Evolutionary conservation across 2,888 invertebrate genomes (phyloP), one percentile per base, ranked within the genome.

Genomic region (Perizoma flavofasciatum): DNA sequence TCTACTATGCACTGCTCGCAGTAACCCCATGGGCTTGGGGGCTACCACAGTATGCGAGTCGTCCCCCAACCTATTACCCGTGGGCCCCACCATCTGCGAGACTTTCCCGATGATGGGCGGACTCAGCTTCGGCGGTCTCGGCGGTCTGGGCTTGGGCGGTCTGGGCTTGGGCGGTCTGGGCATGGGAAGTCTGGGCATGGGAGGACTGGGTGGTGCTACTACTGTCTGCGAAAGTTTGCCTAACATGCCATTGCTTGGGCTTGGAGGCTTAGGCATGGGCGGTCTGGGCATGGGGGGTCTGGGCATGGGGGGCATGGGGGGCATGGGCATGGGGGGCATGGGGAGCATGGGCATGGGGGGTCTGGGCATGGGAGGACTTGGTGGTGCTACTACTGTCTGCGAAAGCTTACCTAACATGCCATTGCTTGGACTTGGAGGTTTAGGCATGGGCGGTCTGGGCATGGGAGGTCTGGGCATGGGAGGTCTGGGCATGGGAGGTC

Each of bases 41-140:
- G 47, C 62, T 1, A 55, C 70, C 4, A 68, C 72, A 0, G 65
- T 73, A 0, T 72, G 70, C 37, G 73, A 74, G 10, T 46, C 69
- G 1, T 5, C 44, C 0, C 66, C 72, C 7, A 69, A 63, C 33
- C 1, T 59, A n/a, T 46, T 66, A 0, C 54, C 54, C 34, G 4
- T 45, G 75, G 39, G 8, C 7, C 0, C 39, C 0, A 77, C 82
- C 0, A 56, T 80, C n/a, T 82, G 80, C 47, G 82, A 82, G 50
- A 65, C 72, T 0, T n/a, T 67, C 0, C 68, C 77, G 5, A 76
- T 67, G 33, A 33, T 71, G 10, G 62, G 69, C 5, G 65, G 68
- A 5, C 34, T 67, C 5, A 64, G 63, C 46, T 45, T 62, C 6
- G 62, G 49, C 46, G 43, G 60, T 6, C 0, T 60, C 49, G 58